Base-by-base conservation (phyloP, 2,888 invertebrate genomes). In the Tetranychus truncatus region DNA sequence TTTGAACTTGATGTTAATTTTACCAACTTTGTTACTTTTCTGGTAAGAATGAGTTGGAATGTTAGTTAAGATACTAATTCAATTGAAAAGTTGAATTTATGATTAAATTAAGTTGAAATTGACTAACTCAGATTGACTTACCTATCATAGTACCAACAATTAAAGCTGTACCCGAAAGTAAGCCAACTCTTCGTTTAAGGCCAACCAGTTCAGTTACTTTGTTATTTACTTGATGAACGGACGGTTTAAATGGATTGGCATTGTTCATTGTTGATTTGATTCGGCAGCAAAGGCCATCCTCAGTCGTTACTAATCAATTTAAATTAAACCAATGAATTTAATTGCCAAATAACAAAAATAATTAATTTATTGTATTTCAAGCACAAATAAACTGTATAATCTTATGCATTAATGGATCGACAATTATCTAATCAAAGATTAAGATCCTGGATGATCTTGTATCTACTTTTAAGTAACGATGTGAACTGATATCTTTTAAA, bases 91-190 rank as follows among this genome's bases (percentile, higher is more conserved):
- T 34, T 34, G 34, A 3, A 6, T 7, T 6, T 0, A 55, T 15
- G 15, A 55, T 55, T 55, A 55, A 55, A 55, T 15, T 55, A 9
- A 55, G 6, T 55, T 55, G 11, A 55, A 15, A 15, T 55, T 55
- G 55, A 55, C 7, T 55, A 15, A 34, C 34, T 34, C 15, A 15
- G 15, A 55, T 55, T 3, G 11, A 11, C 69, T 69, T 20, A 87
- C 92, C 92, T 78, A 92, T 92, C 91, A 92, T 92, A 6, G 91
- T 91, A 74, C 91, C 90, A 15, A 91, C 86, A 78, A 92, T 91
- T 78, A 91, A 86, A 81, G 89, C 90, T 46, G 90, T 87, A 7
- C 91, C 92, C 73, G 91, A 90, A 81, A 90, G 87, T 1, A 92
- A 85, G 1, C 91, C 91, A 73, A 92, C 84, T 81, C 89, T 88